phyloP scores from a whole-genome alignment of 2,888 invertebrate species.

The Phortica okadai region DNA sequence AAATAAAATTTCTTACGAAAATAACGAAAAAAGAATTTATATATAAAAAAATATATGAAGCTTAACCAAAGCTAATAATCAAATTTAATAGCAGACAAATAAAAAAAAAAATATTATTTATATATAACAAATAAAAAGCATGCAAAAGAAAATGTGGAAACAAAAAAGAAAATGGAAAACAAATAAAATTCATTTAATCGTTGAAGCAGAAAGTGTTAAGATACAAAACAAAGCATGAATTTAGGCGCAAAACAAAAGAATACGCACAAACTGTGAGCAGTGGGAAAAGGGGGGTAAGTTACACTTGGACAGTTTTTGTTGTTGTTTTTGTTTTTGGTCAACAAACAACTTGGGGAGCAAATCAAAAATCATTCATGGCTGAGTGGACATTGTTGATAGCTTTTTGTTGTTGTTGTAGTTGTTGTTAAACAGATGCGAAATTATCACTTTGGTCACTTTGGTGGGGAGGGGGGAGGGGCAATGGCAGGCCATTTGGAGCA shows the following conservation, averaged over 20 bases:
- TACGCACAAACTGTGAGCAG: too few relatives aligned
- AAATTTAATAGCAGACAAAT: conserved; percentile 14
- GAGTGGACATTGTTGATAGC: not conserved
- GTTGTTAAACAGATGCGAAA: not conserved
- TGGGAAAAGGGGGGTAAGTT: too few relatives aligned
- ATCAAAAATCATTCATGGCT: conserved; percentile 22
- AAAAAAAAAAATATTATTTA: not conserved
- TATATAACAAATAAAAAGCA: not conserved
- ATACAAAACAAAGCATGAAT: not conserved
- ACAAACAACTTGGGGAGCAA: not conserved
- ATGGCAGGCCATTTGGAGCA: not conserved
- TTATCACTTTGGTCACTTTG: not conserved
- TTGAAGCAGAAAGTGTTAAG: not conserved
- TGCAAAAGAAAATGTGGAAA: not conserved
- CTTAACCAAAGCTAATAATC: conserved; percentile 18
- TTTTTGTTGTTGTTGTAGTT: not conserved
- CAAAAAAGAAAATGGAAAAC: not conserved
- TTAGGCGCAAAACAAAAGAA: not conserved
- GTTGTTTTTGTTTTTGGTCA: not conserved
- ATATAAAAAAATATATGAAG: conserved; percentile 2
- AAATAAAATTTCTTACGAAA: too few relatives aligned
- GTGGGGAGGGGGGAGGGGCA: not conserved
- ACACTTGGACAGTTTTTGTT: not conserved
- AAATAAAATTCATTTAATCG: not conserved
- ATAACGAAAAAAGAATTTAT: not conserved